These are phyloP conservation scores for Stenchaetothrips biformis DNA, from an alignment of 2,888 invertebrate genomes.

Conservation along the genomic window DNA sequence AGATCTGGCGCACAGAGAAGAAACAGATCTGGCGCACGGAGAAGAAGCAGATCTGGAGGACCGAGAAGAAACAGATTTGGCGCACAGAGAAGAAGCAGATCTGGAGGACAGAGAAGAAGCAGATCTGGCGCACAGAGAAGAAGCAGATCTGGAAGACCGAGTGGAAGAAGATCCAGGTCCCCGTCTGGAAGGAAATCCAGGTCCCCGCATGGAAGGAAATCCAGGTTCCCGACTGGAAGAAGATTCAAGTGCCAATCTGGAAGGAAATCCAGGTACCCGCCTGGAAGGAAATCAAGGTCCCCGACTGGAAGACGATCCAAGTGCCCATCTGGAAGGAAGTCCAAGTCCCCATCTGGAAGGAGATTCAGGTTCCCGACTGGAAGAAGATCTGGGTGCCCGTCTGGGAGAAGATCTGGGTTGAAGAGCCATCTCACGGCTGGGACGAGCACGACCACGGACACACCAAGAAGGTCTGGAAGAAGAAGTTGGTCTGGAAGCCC, in stretches of 20 bases:
- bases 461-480: slow-evolving; percentile 52
- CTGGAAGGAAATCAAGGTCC: slow-evolving; percentile 76
- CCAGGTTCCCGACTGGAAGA: slow-evolving; percentile 71
- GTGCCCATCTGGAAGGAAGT: slow-evolving; percentile 67
- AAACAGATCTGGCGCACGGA: slow-evolving; percentile 53
- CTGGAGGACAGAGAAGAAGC: slow-evolving; percentile 80
- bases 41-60: slow-evolving; percentile 74
- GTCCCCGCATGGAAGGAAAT: slow-evolving; percentile 67
- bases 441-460: slow-evolving; percentile 49
- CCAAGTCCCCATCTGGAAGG: slow-evolving; percentile 65
- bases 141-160: slow-evolving; percentile 79
- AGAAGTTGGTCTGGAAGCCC: slow-evolving; percentile 66
- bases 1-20: slow-evolving; percentile 58
- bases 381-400: slow-evolving; percentile 61
- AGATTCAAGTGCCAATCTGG: slow-evolving; percentile 58
- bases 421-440: slow-evolving; percentile 62
- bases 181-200: slow-evolving; percentile 59
- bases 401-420: slow-evolving; percentile 62
- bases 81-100: slow-evolving; percentile 78
- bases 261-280: slow-evolving; percentile 53
- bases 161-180: slow-evolving; percentile 67
- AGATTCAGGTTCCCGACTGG: slow-evolving; percentile 65
- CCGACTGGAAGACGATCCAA: slow-evolving; percentile 70
- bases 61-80: slow-evolving; percentile 75
- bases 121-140: slow-evolving; percentile 69